phyloP scores from a whole-genome alignment of 2,113 vertebrate genomes.

The Haplotaxodon microlepis region DNA sequence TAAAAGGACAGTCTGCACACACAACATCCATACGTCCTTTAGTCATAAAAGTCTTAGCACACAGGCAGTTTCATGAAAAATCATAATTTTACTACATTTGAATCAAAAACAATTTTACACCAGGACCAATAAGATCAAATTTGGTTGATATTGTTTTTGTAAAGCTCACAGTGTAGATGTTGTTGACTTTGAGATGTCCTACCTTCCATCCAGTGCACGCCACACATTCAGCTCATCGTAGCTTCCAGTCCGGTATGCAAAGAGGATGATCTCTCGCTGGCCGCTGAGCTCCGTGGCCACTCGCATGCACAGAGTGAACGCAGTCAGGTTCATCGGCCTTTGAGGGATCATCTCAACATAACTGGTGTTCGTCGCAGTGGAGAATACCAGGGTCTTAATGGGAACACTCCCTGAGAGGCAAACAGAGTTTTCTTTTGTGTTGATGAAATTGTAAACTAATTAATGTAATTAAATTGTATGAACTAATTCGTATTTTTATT shows the following conservation, averaged over 20 bases:
- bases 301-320: constrained; percentile 37
- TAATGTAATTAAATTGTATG: neutral
- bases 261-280: rapidly evolving
- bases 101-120: neutral
- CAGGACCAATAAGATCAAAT: neutral
- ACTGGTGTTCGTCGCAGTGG: rapidly evolving
- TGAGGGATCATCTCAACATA: neutral
- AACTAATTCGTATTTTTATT: neutral
- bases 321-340: neutral
- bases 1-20: rapidly evolving
- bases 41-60: neutral
- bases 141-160: neutral
- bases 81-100: neutral
- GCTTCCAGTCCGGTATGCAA: rapidly evolving
- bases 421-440: neutral
- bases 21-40: neutral
- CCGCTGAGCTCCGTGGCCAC: neutral
- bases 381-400: neutral
- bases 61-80: neutral
- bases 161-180: neutral
- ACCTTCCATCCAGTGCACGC: constrained; percentile 26
- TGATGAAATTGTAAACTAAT: neutral
- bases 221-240: constrained; percentile 36
- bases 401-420: neutral
- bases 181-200: neutral